Evolutionary conservation across 2,888 invertebrate genomes (phyloP), one percentile per base, ranked within the genome.

Genomic region (Caradrina kadenii): DNA sequence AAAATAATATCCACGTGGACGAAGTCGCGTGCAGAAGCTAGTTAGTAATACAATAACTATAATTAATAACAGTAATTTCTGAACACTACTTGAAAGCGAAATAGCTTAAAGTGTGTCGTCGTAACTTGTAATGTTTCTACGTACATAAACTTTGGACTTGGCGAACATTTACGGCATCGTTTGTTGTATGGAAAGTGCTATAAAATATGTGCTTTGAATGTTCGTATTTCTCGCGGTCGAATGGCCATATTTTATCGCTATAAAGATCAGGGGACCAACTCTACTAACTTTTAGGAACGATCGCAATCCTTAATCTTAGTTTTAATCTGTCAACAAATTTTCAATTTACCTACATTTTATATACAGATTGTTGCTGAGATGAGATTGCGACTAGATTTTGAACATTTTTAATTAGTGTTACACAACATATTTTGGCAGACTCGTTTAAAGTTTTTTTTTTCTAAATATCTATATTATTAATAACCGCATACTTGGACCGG

Each of bases 11-110:
- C n/a, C n/a, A n/a, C n/a, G 26, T 4, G 4, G 4, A 26, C 26
- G 4, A 26, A 26, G 4, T 26, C 26, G 26, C 26, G 26, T 2
- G 26, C 2, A 26, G 2, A 26, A 26, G 26, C 26, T 26, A 26
- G 26, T 55, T 50, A 68, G 15, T 64, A 21, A 60, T 52, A 66
- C 63, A 76, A 75, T 69, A 69, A 61, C 70, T 63, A 26, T 60
- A 59, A 75, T 80, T 79, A 76, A 80, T 76, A 68, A 76, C 48
- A 26, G 48, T 66, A 74, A 66, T 70, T 69, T 49, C 62, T 68
- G 48, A 63, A 68, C 55, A 79, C 73, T 80, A 79, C 73, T 80
- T 81, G 73, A 68, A 78, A 76, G 69, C 42, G 80, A 75, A 80
- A 82, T 74, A 73, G 69, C 79, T 81, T 77, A 73, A 74, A 56